These are phyloP conservation scores for Acanthornis magna DNA, from an alignment of 2,797 vertebrate species.

Conservation along the genomic window DNA sequence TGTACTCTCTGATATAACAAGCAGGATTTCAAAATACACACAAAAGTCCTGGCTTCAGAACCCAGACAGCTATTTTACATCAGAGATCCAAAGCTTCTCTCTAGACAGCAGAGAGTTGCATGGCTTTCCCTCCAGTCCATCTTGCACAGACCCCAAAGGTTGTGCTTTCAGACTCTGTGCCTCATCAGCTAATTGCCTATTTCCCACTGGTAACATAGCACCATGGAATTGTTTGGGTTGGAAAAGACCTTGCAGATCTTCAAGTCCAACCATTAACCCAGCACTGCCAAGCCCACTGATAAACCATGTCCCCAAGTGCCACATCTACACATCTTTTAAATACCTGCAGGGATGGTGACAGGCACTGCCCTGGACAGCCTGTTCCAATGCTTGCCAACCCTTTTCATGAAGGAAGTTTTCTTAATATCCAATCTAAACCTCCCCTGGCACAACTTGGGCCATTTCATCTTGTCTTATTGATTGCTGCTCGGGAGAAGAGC, in stretches of 20 bases:
- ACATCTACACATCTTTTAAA: neutral
- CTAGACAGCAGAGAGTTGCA: neutral
- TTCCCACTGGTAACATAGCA: neutral
- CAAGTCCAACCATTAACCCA: neutral
- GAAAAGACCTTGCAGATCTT: neutral
- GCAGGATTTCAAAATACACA: neutral
- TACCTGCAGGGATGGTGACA: neutral
- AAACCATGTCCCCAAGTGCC: neutral
- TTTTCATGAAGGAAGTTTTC: neutral
- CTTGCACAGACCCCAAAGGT: neutral
- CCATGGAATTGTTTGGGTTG: neutral
- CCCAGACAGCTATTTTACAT: neutral
- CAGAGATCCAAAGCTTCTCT: neutral
- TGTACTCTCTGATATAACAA: neutral
- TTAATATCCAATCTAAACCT: neutral
- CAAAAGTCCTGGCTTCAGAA: neutral
- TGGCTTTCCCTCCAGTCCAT: neutral
- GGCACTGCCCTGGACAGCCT: neutral
- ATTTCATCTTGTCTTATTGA: no score
- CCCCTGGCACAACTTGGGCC: neutral
- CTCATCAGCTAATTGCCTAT: neutral
- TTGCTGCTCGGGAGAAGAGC: neutral
- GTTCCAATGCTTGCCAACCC: neutral
- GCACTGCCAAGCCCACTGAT: neutral
- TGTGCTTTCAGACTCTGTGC: neutral